Conservation (phyloP, 2,113 vertebrate species). For the Turnix velox region DNA sequence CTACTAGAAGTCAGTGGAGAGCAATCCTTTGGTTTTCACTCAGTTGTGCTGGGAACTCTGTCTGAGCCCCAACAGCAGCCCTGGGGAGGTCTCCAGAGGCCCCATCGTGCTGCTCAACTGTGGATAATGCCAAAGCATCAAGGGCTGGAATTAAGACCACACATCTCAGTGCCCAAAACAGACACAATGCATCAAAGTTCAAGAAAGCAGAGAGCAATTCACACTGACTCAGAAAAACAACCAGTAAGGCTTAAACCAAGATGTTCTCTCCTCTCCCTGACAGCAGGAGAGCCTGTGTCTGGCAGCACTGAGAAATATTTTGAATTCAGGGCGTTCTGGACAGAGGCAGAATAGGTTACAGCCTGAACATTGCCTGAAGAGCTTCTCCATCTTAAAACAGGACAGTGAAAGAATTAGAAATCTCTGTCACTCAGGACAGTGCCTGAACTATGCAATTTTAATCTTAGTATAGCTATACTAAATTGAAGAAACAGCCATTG, state of each 20-base stretch:
- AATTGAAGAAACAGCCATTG: not conserved
- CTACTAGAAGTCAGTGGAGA: not conserved
- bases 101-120: not conserved
- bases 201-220: not conserved
- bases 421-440: not conserved
- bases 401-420: not conserved
- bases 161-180: not conserved
- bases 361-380: not conserved
- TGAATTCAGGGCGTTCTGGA: not conserved
- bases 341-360: not conserved
- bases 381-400: not conserved
- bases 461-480: conserved; percentile 37
- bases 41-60: not conserved
- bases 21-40: not conserved
- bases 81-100: not conserved
- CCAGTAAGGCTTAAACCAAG: not conserved
- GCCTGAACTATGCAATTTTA: not conserved
- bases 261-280: not conserved
- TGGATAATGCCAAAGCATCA: fast-evolving
- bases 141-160: not conserved
- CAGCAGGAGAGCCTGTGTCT: not conserved
- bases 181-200: not conserved
- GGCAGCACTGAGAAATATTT: conserved; percentile 10
- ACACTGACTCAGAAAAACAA: not conserved
- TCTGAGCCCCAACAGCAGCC: not conserved